These are phyloP conservation scores for Drosophila histrio DNA, from an alignment of 2,888 invertebrate genomes.

Conservation along the genomic window DNA sequence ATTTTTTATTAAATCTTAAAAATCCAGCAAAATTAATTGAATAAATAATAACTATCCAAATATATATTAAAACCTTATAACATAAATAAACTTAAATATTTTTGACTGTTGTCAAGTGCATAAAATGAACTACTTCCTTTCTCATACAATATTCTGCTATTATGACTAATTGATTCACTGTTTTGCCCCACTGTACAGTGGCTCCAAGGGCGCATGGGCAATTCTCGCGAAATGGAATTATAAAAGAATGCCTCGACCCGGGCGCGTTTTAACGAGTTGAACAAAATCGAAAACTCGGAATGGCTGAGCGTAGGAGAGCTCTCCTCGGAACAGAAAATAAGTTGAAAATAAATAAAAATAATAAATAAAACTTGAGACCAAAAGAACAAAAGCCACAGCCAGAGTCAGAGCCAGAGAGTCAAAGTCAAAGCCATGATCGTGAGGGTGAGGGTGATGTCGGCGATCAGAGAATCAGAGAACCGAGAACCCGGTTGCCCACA, in stretches of 20 bases:
- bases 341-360: slow-evolving; percentile 78
- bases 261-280: slow-evolving; percentile 82
- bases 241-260: slow-evolving; percentile 80
- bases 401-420: slow-evolving; percentile 31
- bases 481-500: slow-evolving; percentile 59
- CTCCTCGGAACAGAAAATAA: slow-evolving; percentile 58
- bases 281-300: slow-evolving; percentile 72
- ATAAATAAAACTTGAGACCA: slow-evolving; percentile 62
- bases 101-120: too few relatives aligned
- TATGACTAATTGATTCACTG: slow-evolving; percentile 8
- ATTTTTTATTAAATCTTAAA: too few relatives aligned
- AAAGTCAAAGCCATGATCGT: slow-evolving; percentile 53
- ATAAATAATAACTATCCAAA: too few relatives aligned
- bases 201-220: slow-evolving; percentile 80
- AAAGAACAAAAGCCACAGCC: slow-evolving; percentile 56
- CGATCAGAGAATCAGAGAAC: slow-evolving; percentile 15
- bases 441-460: slow-evolving; percentile 73
- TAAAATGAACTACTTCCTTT: too few relatives aligned
- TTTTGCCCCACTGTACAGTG: slow-evolving; percentile 27
- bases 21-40: too few relatives aligned
- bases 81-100: too few relatives aligned
- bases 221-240: slow-evolving; percentile 83
- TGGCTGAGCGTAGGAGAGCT: slow-evolving; percentile 56
- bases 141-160: neutral
- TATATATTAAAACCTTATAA: too few relatives aligned